Evolutionary conservation across 92 coral and sea anemone genomes (phyloP), one percentile per base, ranked within the genome.

Genomic region (Epizoanthus scotinus): DNA sequence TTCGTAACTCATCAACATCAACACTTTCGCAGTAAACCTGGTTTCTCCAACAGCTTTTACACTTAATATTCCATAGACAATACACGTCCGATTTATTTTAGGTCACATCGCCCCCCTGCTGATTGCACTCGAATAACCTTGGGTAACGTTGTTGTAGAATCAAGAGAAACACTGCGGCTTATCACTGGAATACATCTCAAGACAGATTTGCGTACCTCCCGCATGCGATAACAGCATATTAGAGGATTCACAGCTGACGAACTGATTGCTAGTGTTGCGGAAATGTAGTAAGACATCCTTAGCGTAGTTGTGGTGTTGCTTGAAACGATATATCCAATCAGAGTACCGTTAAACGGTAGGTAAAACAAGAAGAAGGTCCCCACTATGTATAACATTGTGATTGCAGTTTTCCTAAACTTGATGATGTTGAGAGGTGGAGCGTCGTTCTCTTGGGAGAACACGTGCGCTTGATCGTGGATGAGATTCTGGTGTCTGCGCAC

Each of bases 341-440:
- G 73, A 0, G 29, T 25, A 3, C 54, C 73, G 19, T 68, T 68
- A 31, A 68, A 68, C 34, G 73, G 57, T 17, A 68, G 9, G 55
- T 68, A 68, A 68, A 68, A 68, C 73, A 68, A 7, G 47, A 53
- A 68, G 10, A 68, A 68, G 4, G 73, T 68, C 42, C 73, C 73
- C 24, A 68, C 73, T 19, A 68, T 68, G 29, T 68, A 68, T 25
- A 27, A 40, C 73, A 68, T 68, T 68, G 73, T 68, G 5, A 68
- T 21, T 26, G 55, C 27, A 7, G 54, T 38, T 34, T 68, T 68
- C 57, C 22, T 68, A 20, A 68, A 68, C 21, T 50, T 22, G 31
- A 42, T 2, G 0, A 68, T 68, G 29, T 68, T 68, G 22, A 68
- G 56, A 8, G 52, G 15, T 36, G 54, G 31, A 9, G 15, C 31